Evolutionary conservation across 2,797 vertebrate species (phyloP), one percentile per base, ranked within the genome.

Genomic region (Leptoclinus maculatus): DNA sequence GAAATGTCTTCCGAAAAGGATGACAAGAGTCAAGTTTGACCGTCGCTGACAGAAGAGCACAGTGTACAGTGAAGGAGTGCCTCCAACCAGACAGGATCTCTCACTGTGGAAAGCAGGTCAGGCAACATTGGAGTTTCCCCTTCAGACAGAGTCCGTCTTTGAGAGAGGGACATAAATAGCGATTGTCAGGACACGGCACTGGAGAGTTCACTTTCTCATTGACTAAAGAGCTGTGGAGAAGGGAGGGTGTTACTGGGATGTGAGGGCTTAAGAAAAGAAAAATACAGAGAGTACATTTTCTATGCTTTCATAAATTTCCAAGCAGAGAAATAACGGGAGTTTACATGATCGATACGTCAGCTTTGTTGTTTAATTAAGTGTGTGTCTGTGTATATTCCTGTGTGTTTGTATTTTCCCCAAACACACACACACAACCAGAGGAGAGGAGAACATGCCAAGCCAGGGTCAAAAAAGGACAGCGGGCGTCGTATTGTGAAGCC

Each of bases 101-200:
- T 83, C 66, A 76, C 80, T 81, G 79, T 38, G 72, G 71, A 91
- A 89, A 92, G 85, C 87, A 90, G 88, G 91, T 90, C 87, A 92
- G 83, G 85, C 82, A 78, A 90, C 86, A 91, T 56, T 66, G 87
- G 84, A 89, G 79, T 87, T 89, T 84, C 83, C 87, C 86, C 72
- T 86, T 82, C 79, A 88, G 83, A 90, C 83, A 82, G 66, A 74
- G 49, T 72, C 71, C 27, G 66, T 87, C 83, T 87, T 89, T 84
- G 74, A 91, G 67, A 77, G 54, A 8, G 64, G 65, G 71, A 72
- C 81, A 87, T 77, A 91, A 90, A 93, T 89, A 91, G 75, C 62
- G 57, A 76, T 86, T 87, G 83, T 81, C 57, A 87, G 86, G 81
- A 82, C 78, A 70, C 62, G 76, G 63, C 53, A 43, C 19, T 58